Conservation (phyloP, 2,113 vertebrate genomes). For the Bettongia penicillata region DNA sequence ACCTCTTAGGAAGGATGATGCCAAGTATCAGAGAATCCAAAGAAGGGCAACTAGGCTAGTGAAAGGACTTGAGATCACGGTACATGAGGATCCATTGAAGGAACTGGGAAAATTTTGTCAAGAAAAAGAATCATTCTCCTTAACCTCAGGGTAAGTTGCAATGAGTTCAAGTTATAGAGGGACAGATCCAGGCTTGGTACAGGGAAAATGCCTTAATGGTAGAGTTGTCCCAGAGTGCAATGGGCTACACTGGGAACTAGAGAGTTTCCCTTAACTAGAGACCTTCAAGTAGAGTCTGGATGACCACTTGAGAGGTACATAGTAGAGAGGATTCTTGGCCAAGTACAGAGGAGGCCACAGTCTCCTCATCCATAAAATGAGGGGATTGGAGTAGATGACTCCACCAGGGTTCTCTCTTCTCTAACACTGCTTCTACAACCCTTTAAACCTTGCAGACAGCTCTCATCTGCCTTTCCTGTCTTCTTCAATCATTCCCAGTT, state of each 20-base stretch:
- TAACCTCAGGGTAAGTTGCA: not conserved
- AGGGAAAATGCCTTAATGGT: not conserved
- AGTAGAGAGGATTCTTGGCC: not conserved
- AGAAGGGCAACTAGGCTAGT: not conserved
- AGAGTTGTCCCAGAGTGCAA: not conserved
- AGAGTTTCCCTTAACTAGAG: not conserved
- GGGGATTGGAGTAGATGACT: not conserved
- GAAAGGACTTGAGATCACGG: not conserved
- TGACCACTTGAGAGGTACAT: not conserved
- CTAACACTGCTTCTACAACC: not conserved
- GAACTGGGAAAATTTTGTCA: not conserved
- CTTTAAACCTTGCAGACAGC: not conserved
- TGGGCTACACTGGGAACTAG: not conserved
- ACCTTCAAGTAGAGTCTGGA: not conserved
- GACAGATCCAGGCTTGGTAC: not conserved
- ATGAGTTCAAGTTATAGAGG: not conserved
- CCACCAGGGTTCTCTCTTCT: not conserved
- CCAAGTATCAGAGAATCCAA: not conserved
- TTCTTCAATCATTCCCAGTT: not conserved
- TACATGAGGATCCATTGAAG: not conserved
- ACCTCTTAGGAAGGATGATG: not conserved
- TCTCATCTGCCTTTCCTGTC: not conserved
- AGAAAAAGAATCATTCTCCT: not conserved
- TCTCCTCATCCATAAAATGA: not conserved
- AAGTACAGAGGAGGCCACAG: not conserved